These are phyloP conservation scores for Cecropterus lyciades DNA, from an alignment of 1,140 invertebrate species.

Conservation along the genomic window DNA sequence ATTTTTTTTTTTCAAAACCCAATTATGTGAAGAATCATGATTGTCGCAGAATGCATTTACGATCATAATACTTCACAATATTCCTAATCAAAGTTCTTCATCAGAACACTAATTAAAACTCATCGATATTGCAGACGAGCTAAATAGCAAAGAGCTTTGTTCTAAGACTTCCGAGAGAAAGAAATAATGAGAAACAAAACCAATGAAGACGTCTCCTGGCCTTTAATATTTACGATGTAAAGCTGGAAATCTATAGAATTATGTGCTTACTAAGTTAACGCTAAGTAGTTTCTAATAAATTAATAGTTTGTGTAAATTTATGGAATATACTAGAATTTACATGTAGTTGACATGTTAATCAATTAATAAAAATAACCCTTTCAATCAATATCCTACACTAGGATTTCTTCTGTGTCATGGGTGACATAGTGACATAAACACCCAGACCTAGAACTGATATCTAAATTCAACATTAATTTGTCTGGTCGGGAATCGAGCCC, in stretches of 20 bases:
- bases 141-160: slow-evolving; percentile 38
- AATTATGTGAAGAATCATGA: too few species aligned
- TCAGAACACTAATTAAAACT: slow-evolving; percentile 17
- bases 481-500: too few species aligned
- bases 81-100: background rate
- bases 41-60: too few species aligned
- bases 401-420: too few species aligned
- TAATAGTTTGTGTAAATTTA: background rate
- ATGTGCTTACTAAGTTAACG: background rate
- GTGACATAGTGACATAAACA: too few species aligned
- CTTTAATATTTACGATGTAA: background rate
- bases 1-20: too few species aligned
- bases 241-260: background rate
- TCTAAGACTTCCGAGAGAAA: slow-evolving; percentile 34
- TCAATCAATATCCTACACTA: too few species aligned
- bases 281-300: background rate
- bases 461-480: too few species aligned
- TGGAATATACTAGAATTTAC: too few species aligned
- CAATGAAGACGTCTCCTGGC: slow-evolving; percentile 1
- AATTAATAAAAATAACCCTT: too few species aligned
- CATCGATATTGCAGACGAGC: slow-evolving; percentile 11
- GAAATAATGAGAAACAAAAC: slow-evolving; percentile 44
- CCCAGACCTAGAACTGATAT: too few species aligned
- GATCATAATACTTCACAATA: background rate
- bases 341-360: too few species aligned